phyloP scores from a whole-genome alignment of 2,888 invertebrate species.

The Teinopalpus imperialis region DNA sequence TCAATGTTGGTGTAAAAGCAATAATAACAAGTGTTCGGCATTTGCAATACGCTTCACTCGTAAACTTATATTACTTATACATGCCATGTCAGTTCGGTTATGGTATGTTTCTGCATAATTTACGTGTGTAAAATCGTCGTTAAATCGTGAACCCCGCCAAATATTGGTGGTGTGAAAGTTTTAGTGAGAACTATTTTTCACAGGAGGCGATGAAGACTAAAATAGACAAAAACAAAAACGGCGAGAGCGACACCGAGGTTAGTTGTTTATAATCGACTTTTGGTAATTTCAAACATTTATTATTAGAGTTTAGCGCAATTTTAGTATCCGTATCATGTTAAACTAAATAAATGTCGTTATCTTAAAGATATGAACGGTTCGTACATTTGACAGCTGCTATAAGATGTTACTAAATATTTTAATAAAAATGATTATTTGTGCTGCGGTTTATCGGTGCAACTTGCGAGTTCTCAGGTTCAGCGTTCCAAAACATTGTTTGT shows the following conservation, averaged over 20 bases:
- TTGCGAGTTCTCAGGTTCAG: no score
- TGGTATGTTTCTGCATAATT: constrained; percentile 70
- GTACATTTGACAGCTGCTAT: background rate
- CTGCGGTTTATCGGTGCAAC: no score
- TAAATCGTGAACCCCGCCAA: constrained; percentile 51
- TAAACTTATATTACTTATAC: constrained; percentile 44
- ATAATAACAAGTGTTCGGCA: constrained; percentile 47
- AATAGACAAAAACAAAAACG: constrained; percentile 80
- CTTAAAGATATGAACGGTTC: background rate
- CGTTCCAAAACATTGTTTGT: no score
- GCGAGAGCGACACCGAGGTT: constrained; percentile 81
- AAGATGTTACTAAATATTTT: background rate
- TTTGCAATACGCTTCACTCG: constrained; percentile 49
- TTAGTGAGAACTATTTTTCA: constrained; percentile 62
- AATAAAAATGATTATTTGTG: background rate
- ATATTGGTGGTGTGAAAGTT: constrained; percentile 63
- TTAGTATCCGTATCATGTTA: background rate
- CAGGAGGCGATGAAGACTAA: constrained; percentile 83
- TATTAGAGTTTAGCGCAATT: background rate
- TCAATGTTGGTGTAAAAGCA: constrained; percentile 13
- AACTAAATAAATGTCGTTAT: background rate
- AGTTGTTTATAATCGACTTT: constrained; percentile 50
- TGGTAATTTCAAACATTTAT: background rate
- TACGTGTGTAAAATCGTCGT: constrained; percentile 58
- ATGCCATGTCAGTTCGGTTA: constrained; percentile 72